Evolutionary conservation across 1,140 invertebrate species (phyloP).

Genomic region (Dendrolimus kikuchii): DNA sequence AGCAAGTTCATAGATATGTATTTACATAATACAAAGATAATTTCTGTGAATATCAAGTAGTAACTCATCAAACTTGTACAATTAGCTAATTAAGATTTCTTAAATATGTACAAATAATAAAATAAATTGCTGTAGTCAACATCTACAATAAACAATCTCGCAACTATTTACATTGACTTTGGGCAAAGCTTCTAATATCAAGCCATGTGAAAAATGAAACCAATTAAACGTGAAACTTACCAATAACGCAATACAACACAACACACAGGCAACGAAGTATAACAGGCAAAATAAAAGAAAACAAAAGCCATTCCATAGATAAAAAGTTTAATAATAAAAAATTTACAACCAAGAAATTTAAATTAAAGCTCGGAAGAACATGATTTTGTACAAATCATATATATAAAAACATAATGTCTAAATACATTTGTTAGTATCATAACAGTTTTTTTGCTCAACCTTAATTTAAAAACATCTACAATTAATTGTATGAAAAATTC

Average conservation of each 20-base stretch:
- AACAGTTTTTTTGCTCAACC: not conserved
- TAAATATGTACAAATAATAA: too few relatives aligned
- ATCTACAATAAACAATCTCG: not conserved
- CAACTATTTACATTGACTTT: not conserved
- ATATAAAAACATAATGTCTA: constrained; percentile 24
- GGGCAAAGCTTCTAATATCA: not conserved
- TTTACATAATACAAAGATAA: too few relatives aligned
- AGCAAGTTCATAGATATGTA: too few relatives aligned
- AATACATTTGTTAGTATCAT: constrained; percentile 19
- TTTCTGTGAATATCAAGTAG: too few relatives aligned
- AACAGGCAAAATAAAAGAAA: constrained; percentile 45
- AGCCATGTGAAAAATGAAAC: constrained; percentile 16
- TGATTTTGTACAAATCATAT: constrained; percentile 55
- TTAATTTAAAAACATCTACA: too few relatives aligned
- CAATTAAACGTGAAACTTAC: constrained; percentile 32
- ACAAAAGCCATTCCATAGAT: constrained; percentile 59
- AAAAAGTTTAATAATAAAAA: constrained; percentile 63
- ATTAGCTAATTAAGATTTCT: too few relatives aligned
- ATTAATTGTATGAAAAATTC: too few relatives aligned
- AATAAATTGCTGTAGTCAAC: too few relatives aligned
- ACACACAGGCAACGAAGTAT: constrained; percentile 40
- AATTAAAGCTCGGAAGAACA: constrained; percentile 65
- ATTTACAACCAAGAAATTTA: constrained; percentile 65
- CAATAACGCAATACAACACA: constrained; percentile 30
- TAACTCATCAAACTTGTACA: too few relatives aligned